Evolutionary conservation across 1,140 invertebrate genomes (phyloP).

Genomic region (Ctenoplectra terminalis): DNA sequence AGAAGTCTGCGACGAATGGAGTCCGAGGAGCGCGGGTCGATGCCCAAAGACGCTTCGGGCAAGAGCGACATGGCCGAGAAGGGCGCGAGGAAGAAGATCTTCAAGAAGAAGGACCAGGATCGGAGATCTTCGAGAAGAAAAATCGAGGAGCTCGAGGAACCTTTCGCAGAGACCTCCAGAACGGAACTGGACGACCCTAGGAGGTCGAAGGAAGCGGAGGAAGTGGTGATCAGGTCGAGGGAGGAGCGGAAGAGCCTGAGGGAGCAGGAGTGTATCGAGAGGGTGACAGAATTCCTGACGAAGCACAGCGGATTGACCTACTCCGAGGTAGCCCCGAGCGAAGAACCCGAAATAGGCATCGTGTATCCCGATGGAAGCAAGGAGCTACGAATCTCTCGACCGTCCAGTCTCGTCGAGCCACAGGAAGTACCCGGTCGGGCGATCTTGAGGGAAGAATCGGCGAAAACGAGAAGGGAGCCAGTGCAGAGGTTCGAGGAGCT

Average conservation of each 20-base stretch:
- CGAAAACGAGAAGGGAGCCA: neutral
- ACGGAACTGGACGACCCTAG: neutral
- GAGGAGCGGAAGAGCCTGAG: conserved; percentile 64
- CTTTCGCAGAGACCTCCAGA: neutral
- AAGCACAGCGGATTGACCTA: conserved; percentile 57
- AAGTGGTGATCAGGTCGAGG: conserved; percentile 15
- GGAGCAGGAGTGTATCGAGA: conserved; percentile 69
- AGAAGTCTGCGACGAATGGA: conserved; percentile 39
- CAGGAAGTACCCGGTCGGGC: neutral
- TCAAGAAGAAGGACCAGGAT: conserved; percentile 7
- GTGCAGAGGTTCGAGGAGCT: neutral
- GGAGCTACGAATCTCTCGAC: conserved; percentile 45
- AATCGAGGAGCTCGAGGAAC: neutral
- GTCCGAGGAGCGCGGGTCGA: conserved; percentile 13
- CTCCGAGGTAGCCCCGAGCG: neutral
- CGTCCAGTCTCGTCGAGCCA: conserved; percentile 23
- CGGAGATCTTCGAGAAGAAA: neutral
- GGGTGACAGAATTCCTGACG: conserved; percentile 65
- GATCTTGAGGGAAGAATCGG: neutral
- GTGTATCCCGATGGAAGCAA: neutral
- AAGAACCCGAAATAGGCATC: neutral
- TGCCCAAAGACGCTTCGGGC: conserved; percentile 22
- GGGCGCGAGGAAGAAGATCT: conserved; percentile 35
- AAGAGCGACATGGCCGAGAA: conserved; percentile 33
- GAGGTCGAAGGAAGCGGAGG: neutral